Evolutionary conservation across 2,797 vertebrate genomes (phyloP), one percentile per base, ranked within the genome.

Genomic region (Schizothorax lantsangensis): DNA sequence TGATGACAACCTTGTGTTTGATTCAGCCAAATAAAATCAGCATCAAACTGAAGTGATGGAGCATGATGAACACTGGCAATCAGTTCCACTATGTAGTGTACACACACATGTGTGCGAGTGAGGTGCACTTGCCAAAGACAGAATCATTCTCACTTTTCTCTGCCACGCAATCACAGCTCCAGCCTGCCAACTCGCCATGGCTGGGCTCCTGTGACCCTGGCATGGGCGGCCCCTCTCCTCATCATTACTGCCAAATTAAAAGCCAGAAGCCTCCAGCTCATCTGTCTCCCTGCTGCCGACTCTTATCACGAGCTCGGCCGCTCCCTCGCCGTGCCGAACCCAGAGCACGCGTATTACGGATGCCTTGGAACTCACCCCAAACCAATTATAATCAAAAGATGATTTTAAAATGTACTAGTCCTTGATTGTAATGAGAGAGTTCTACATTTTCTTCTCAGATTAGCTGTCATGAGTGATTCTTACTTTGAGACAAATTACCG

Each of bases 401-500:
- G 85, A 88, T 90, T 89, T 88, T 89, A 90, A 88, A 81, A 36
- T 85, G 75, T 72, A 86, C 77, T 87, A 89, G 86, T 83, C 12
- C 68, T 83, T 88, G 87, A 88, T 88, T 88, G 87, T 83, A 88
- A 88, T 88, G 80, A 88, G 87, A 86, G 73, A 82, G 52, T 86
- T 86, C 75, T 64, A 73, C 87, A 79, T 82, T 85, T 85, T 72
- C 87, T 74, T 71, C 74, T 88, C 80, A 59, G 80, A 79, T 78
- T 82, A 83, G 79, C 84, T 83, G 79, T 88, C 84, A 66, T 64
- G 74, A 72, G 68, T 54, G 75, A 86, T 83, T 88, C 87, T 82
- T 72, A 45, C 79, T 83, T 79, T 73, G 68, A 88, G 75, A 86
- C 92, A 94, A 94, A 95, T 93, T 94, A 91, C 91, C 90, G 91